These are phyloP conservation scores for Acleris holmiana DNA, from an alignment of 2,888 invertebrate genomes.

Conservation along the genomic window DNA sequence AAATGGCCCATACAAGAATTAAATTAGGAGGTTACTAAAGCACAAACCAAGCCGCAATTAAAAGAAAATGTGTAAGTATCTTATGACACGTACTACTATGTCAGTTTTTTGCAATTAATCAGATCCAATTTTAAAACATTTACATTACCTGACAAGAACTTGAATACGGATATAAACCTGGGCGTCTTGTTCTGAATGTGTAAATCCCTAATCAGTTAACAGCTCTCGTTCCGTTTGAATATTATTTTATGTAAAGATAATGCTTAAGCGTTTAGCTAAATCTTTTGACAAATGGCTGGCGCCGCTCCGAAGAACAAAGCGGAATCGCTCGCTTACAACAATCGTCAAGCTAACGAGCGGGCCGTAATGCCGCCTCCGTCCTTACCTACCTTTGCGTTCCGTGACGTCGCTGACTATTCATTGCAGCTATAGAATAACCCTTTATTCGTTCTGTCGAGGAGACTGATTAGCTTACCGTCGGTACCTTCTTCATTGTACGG, in stretches of 20 bases:
- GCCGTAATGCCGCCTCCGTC: conserved; percentile 51
- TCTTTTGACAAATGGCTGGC: conserved; percentile 68
- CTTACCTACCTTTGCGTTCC: conserved; percentile 34
- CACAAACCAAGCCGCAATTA: too few species aligned
- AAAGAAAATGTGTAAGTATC: too few species aligned
- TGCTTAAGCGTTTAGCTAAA: conserved; percentile 64
- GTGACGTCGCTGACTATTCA: conserved; percentile 44
- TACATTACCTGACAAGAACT: too few species aligned
- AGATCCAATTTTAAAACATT: too few species aligned
- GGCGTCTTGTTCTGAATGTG: background rate
- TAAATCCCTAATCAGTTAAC: conserved; percentile 27
- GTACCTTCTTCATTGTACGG: conserved; percentile 13
- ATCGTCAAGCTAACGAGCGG: conserved; percentile 72
- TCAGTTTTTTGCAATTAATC: too few species aligned
- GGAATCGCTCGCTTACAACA: conserved; percentile 60
- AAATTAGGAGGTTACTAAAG: too few species aligned
- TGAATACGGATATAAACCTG: too few species aligned
- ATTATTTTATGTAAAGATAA: conserved; percentile 56
- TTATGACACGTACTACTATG: too few species aligned
- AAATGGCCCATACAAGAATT: too few species aligned
- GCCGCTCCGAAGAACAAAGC: conserved; percentile 66
- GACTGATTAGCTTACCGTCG: conserved; percentile 21
- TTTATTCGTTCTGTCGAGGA: conserved; percentile 2
- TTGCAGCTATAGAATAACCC: conserved; percentile 31
- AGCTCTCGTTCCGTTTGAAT: conserved; percentile 32